These are phyloP conservation scores for Tolypeutes matacus DNA, from an alignment of 2,797 vertebrate species.

Conservation along the genomic window DNA sequence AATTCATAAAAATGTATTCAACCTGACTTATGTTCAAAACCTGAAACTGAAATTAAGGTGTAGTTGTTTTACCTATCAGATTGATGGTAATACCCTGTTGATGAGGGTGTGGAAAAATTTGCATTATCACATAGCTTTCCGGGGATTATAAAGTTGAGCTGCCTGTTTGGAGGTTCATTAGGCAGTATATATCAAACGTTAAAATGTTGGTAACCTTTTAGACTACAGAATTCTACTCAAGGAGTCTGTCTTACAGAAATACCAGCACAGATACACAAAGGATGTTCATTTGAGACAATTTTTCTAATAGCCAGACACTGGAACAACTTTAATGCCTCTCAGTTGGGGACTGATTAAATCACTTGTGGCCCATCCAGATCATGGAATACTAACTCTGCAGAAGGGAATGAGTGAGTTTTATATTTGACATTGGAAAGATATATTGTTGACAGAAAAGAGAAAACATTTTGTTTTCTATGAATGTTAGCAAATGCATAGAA, in stretches of 20 bases:
- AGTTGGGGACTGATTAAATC: not conserved
- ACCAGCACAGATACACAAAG: not conserved
- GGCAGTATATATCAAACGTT: not conserved
- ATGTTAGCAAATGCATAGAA: constrained; percentile 22
- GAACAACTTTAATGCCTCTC: not conserved
- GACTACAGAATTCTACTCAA: constrained; percentile 32
- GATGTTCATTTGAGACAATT: not conserved
- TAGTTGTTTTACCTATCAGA: not conserved
- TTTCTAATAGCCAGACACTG: not conserved
- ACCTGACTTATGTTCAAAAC: constrained; percentile 5
- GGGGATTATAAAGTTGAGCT: not conserved
- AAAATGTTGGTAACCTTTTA: constrained; percentile 23
- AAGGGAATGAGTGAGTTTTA: not conserved
- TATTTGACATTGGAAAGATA: not conserved
- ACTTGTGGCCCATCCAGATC: not conserved
- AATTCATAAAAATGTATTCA: constrained; percentile 21
- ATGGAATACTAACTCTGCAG: not conserved
- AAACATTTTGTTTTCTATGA: constrained; percentile 28
- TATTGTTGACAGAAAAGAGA: constrained; percentile 32
- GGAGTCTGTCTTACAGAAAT: constrained; percentile 53
- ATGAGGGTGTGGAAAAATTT: not conserved
- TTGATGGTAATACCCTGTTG: not conserved
- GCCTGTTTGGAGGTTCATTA: not conserved
- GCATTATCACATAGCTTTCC: not conserved
- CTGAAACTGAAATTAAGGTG: constrained; percentile 1